Evolutionary conservation across 2,113 vertebrate species (phyloP), one percentile per base, ranked within the genome.

Genomic region (Lucifuga dentata): DNA sequence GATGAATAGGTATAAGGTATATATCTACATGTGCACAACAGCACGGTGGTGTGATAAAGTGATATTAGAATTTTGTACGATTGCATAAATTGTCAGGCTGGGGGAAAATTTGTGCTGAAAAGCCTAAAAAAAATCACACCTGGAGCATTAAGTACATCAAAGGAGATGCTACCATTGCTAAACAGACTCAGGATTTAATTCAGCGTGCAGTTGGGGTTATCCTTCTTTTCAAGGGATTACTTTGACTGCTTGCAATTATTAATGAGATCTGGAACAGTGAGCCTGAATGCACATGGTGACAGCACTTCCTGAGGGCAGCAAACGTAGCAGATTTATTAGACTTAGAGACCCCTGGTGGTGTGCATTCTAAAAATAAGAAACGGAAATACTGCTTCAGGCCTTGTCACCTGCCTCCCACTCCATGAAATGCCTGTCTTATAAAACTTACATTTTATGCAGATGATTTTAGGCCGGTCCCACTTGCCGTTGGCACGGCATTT

Each of bases 371-470:
- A 73, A 68, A 79, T 58, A 68, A 68, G 5, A 64, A 53, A 71
- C 29, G 49, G 33, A 61, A 59, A 71, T 10, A 10, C 21, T 13
- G 46, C 55, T 60, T 12, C 16, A 10, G 39, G 56, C 44, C 57
- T 43, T 57, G 52, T 16, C 29, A 29, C 41, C 24, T 53, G 26
- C 23, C n/a, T 1, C 29, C 3, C 1, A 8, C 39, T 48, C 12
- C n/a, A 21, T 16, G 15, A 38, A 58, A 50, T 39, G 12, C 20
- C 17, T 0, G 35, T 17, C 2, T 36, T n/a, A 26, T 9, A 13
- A 67, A 49, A 94, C 97, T 95, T 75, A 99, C 97, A 94, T 91
- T 95, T 96, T 86, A 94, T 94, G 89, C 97, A 98, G 88, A 98
- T 92, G 76, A 99, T 94, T 78, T 95, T 95, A 59, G 96, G 97